These are phyloP conservation scores for Ennomos erosarius DNA, from an alignment of 2,888 invertebrate species.

Conservation along the genomic window DNA sequence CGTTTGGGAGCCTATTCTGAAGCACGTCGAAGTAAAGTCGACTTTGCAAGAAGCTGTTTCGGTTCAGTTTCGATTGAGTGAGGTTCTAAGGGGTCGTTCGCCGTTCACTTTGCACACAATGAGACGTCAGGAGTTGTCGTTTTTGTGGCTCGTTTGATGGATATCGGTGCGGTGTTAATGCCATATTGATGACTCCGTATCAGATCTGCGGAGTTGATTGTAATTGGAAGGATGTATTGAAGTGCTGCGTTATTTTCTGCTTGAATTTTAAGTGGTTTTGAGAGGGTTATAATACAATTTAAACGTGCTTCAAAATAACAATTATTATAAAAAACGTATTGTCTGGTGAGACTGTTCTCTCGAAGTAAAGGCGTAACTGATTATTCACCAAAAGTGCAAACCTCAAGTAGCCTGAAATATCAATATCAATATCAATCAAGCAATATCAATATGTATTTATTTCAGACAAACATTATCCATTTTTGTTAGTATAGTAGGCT, in stretches of 20 bases:
- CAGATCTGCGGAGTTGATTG: conserved; percentile 33
- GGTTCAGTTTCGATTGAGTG: conserved; percentile 43
- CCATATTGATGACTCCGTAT: conserved; percentile 57
- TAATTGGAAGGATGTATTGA: conserved; percentile 40
- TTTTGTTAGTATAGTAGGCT: too few species aligned
- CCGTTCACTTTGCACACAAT: conserved; percentile 66
- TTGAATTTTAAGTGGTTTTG: conserved; percentile 19
- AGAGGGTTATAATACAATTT: not conserved
- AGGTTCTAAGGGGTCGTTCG: conserved; percentile 59
- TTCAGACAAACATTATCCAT: too few species aligned
- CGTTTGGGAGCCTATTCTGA: conserved; percentile 1
- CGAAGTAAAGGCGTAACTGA: too few species aligned
- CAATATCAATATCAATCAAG: too few species aligned
- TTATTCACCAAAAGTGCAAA: too few species aligned
- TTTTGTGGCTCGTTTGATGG: conserved; percentile 65
- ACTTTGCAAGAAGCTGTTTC: conserved; percentile 22
- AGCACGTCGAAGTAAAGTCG: conserved; percentile 1
- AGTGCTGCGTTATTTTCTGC: conserved; percentile 19
- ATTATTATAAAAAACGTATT: too few species aligned
- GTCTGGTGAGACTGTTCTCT: too few species aligned
- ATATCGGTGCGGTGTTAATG: conserved; percentile 64
- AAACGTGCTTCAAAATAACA: too few species aligned
- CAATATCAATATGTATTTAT: too few species aligned
- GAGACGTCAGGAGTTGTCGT: conserved; percentile 62
- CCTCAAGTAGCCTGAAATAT: too few species aligned